Base-by-base conservation (phyloP, 2,797 vertebrate species). In the Myotis planiceps region DNA sequence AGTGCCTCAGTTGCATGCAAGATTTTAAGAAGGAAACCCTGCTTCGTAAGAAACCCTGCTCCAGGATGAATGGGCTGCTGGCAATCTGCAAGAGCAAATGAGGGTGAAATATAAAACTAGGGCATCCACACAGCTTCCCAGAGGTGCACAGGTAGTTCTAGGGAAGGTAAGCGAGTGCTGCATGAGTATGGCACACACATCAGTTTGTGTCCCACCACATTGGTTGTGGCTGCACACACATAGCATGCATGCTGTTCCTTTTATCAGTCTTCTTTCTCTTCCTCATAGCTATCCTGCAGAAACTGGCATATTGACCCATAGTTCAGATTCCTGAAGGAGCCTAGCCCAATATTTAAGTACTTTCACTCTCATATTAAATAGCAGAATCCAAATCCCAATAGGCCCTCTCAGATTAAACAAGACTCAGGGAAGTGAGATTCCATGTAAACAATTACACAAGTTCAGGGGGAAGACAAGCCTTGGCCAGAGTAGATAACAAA, bases 1-100 rank as follows among this genome's bases (percentile, higher is more conserved):
- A 74, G 42, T 79, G 42, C 51, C 60, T 39, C 47, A 79, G 23
- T 84, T 45, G n/a, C 27, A 86, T 21, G 23, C 9, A 80, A 79
- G 68, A 27, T 55, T 87, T 88, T 80, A 83, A 82, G 78, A 94
- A 92, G 29, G 27, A 60, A 60, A 82, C 53, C 21, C 34, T 93
- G 29, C 78, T 78, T 69, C 51, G 86, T 91, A 89, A 86, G 80
- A 94, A 83, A 58, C 13, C 16, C 21, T 60, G 69, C 63, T 75
- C 68, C 29, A 29, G 7, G 19, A 34, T 12, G 18, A 86, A n/a
- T 71, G 45, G 72, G 39, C 42, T n/a, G n/a, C 6, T 34, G 66
- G 58, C 51, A 69, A 69, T 82, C 81, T 80, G 45, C 6, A 75
- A 55, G 75, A 39, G 49, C 37, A 80, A 79, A 6, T 37, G 7